Base-by-base conservation (phyloP, 2,888 invertebrate species). In the Xestia rhomboidea region DNA sequence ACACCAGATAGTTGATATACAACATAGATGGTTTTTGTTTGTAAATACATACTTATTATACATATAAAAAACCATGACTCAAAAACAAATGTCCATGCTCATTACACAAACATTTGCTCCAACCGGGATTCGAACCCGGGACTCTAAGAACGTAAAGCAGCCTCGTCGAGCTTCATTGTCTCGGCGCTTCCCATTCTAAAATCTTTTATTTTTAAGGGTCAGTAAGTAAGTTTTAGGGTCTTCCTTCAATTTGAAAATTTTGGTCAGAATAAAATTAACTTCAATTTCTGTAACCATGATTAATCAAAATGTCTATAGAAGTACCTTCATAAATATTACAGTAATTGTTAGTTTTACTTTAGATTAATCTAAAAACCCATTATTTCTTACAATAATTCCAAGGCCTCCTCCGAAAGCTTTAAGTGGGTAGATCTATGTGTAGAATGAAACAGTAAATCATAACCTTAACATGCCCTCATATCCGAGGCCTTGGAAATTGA, bases 401-500 rank as follows among this genome's bases (percentile, higher is more conserved):
- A 63, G 62, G 80, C 62, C 46, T 60, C 27, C 46, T 54, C 30
- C n/a, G 10, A 64, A 60, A 68, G 24, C 13, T 67, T 21, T 51
- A 27, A 70, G 41, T 76, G 46, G 62, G 75, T 27, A 64, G 21
- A 64, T 44, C 34, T 68, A 67, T 46, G 41, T 63, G 41, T 38
- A 46, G 46, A 71, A 60, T 64, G 44, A 60, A 63, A 66, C 54
- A 67, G 57, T 83, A 70, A 84, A 84, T 83, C 67, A 84, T 54
- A 51, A 60, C 49, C 57, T 62, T 73, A 84, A 67, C 34, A 76
- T 30, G 54, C 30, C 69, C 60, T 34, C n/a, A 34, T 38, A 24
- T 38, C 27, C 5, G 24, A 68, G 76, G 67, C 69, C 81, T 68
- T 64, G 68, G 3, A 24, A 54, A 49, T 66, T 66, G 21, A 51